Evolutionary conservation across 2,888 invertebrate genomes (phyloP), one percentile per base, ranked within the genome.

Genomic region (Tiphia femorata): DNA sequence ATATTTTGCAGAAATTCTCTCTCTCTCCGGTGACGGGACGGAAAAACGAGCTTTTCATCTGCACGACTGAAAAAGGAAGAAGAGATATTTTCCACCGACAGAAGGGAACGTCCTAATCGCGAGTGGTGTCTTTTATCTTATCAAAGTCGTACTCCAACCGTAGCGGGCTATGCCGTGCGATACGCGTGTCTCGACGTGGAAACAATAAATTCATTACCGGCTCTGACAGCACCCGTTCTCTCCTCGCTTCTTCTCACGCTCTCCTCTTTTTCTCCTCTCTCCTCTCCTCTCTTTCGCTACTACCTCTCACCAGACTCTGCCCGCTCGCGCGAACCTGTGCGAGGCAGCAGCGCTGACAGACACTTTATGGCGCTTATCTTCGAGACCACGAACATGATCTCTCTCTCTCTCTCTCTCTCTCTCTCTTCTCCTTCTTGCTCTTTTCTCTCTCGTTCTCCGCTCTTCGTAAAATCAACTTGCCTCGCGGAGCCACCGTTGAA

Each of bases 201-300:
- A 50, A 58, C 62, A 56, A 64, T 64, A 64, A 64, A 64, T 64
- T 62, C 58, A 62, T 64, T 58, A 56, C 48, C 20, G 35, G 30
- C 52, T 16, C 47, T 30, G 62, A 52, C 58, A 29, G 48, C 53
- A 23, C 17, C 12, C 51, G 20, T 48, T 23, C 46, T 35, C 30
- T n/a, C 42, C 16, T 25, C 25, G n/a, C 25, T 25, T 14, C 14
- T 4, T 12, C 14, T 12, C 35, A 16, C 16, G 2, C 35, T 14
- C 16, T 10, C 21, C n/a, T 43, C 21, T 38, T 17, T 41, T 33
- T 21, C 10, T 37, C 44, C n/a, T 42, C 42, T 42, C 42, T 25
- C 27, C 25, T 17, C 16, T 8, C 16, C 16, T 10, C n/a, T 37
- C 37, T 17, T 27, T 46, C 44, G 10, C 14, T 8, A 17, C 19